These are phyloP conservation scores for Habrosyne pyritoides DNA, from an alignment of 2,888 invertebrate species.

Conservation along the genomic window DNA sequence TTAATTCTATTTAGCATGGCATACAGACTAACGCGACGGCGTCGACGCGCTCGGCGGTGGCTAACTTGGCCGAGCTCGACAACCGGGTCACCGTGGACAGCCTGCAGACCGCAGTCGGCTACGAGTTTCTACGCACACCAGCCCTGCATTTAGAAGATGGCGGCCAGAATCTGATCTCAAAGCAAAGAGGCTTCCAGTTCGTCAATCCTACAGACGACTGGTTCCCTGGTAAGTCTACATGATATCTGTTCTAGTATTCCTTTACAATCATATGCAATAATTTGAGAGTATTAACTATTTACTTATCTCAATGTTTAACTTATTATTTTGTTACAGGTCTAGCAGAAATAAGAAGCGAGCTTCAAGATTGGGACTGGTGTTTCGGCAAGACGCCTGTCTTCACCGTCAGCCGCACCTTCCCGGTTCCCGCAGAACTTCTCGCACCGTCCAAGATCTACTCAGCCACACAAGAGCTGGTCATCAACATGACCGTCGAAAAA, in stretches of 20 bases:
- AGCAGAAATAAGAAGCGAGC: constrained; percentile 86
- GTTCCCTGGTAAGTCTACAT: constrained; percentile 88
- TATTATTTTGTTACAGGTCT: constrained; percentile 80
- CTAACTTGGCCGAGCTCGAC: constrained; percentile 91
- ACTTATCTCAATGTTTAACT: neutral
- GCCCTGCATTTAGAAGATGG: constrained; percentile 88
- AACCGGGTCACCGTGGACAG: constrained; percentile 87
- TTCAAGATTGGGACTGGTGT: constrained; percentile 94
- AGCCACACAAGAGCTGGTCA: constrained; percentile 80
- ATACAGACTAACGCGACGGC: constrained; percentile 93
- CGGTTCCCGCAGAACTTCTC: constrained; percentile 82
- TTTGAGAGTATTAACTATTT: no score
- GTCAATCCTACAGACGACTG: constrained; percentile 94
- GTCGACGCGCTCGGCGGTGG: constrained; percentile 91
- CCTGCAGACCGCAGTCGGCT: constrained; percentile 90
- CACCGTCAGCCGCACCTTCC: constrained; percentile 86
- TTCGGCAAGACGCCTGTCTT: constrained; percentile 95
- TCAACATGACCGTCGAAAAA: constrained; percentile 86
- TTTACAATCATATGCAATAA: no score
- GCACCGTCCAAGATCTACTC: constrained; percentile 65
- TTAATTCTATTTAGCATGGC: constrained; percentile 86
- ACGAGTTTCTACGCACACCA: constrained; percentile 91
- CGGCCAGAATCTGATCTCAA: constrained; percentile 87
- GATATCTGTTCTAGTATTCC: neutral
- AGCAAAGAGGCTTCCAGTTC: constrained; percentile 93